Conservation (phyloP, 2,113 vertebrate species). For the Lepidothrix coronata region DNA sequence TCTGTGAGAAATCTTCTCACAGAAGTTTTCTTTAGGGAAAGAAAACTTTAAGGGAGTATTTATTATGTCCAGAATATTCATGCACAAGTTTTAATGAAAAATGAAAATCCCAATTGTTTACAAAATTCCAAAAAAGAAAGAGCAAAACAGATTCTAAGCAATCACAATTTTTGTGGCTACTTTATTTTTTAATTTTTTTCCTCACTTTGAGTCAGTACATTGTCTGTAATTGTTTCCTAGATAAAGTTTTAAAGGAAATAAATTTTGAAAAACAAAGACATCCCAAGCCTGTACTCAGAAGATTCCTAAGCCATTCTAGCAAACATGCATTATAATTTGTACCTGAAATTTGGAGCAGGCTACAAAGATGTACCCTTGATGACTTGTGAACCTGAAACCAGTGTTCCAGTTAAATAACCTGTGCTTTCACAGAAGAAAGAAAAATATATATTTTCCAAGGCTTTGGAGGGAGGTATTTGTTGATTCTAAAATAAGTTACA, state of each 20-base stretch:
- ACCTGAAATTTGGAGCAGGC: not conserved
- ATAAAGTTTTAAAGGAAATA: not conserved
- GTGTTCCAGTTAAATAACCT: conserved; percentile 45
- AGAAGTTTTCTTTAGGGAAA: no score
- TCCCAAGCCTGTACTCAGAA: fast-evolving
- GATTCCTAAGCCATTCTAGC: not conserved
- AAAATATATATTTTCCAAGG: not conserved
- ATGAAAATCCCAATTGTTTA: not conserved
- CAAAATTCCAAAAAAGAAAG: not conserved
- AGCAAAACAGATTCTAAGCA: not conserved
- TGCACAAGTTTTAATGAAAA: not conserved
- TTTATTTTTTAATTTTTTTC: not conserved
- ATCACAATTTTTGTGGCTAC: not conserved
- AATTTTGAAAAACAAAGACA: not conserved
- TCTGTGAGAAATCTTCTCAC: not conserved
- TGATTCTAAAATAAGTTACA: conserved; percentile 60
- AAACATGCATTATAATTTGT: not conserved
- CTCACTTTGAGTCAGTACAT: not conserved
- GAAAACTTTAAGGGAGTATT: not conserved
- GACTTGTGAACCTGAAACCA: not conserved
- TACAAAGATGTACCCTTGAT: not conserved
- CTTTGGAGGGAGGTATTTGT: not conserved
- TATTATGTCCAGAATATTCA: not conserved
- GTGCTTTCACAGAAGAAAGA: not conserved
- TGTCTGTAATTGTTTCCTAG: not conserved